phyloP scores from a whole-genome alignment of 2,888 invertebrate species.

The Prionchulus punctatus region DNA sequence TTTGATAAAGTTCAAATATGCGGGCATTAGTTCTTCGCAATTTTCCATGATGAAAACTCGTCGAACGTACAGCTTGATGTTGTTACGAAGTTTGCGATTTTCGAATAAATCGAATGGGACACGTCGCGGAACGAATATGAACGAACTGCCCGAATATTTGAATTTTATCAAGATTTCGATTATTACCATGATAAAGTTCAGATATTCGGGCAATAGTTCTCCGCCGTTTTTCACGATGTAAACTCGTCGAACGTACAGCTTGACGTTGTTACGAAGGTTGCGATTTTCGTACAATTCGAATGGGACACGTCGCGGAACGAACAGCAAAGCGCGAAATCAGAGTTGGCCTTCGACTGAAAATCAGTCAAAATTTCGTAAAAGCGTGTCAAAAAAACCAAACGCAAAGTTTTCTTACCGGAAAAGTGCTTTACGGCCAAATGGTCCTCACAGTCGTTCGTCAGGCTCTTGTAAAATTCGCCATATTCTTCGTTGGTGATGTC shows the following conservation, averaged over 20 bases:
- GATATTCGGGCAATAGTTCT: slow-evolving; percentile 91
- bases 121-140: slow-evolving; percentile 40
- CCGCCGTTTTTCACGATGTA: slow-evolving; percentile 99
- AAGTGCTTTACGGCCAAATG: slow-evolving; percentile 42
- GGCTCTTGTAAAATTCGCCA: slow-evolving; percentile 40
- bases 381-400: not conserved
- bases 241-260: slow-evolving; percentile 85
- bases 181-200: slow-evolving; percentile 46
- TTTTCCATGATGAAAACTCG: slow-evolving; percentile 99
- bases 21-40: slow-evolving; percentile 97
- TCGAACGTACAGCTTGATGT: slow-evolving; percentile 91
- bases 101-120: slow-evolving; percentile 91
- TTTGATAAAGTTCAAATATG: slow-evolving; percentile 53
- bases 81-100: slow-evolving; percentile 93
- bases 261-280: slow-evolving; percentile 95
- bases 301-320: slow-evolving; percentile 47
- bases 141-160: too few relatives aligned
- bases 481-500: slow-evolving; percentile 42
- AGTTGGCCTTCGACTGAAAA: slow-evolving; percentile 23
- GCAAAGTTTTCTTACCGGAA: too few relatives aligned
- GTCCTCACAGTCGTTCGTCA: slow-evolving; percentile 44
- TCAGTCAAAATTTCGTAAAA: not conserved
- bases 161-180: too few relatives aligned
- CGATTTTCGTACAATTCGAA: slow-evolving; percentile 97
- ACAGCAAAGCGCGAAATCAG: slow-evolving; percentile 39